A percentile compares a stretch with the other conserved stretches of the same genome.
Conservation (phyloP, 2,797 vertebrate genomes). For the Gobionotothen gibberifrons region DNA sequence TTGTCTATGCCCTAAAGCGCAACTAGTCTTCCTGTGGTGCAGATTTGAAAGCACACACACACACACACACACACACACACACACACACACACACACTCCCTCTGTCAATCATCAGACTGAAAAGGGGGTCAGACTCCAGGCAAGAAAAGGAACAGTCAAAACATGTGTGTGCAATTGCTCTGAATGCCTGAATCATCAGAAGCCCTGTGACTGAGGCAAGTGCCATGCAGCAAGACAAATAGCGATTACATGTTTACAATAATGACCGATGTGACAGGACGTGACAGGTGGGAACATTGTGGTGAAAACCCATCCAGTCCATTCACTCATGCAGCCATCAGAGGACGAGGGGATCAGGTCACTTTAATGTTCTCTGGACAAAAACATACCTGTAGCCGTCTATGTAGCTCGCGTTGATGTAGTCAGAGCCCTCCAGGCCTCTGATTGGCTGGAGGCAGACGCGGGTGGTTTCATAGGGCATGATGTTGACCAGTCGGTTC, state of each 20-base stretch:
- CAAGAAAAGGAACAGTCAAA: constrained; percentile 63
- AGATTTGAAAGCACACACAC: too few relatives aligned
- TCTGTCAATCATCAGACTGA: constrained; percentile 54
- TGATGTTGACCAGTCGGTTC: constrained; percentile 98
- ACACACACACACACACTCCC: constrained; percentile 34
- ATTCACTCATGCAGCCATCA: constrained; percentile 65
- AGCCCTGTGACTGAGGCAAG: constrained; percentile 24
- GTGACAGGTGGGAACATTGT: constrained; percentile 66
- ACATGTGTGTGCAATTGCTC: constrained; percentile 52
- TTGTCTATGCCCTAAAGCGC: too few relatives aligned
- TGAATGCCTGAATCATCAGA: constrained; percentile 72
- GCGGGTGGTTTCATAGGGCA: constrained; percentile 97
- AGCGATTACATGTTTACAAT: constrained; percentile 45
- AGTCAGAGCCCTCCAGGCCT: constrained; percentile 96
- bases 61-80: constrained; percentile 32
- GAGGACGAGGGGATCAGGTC: constrained; percentile 62
- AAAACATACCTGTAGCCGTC: constrained; percentile 92
- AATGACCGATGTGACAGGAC: constrained; percentile 68
- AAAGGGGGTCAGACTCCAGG: constrained; percentile 65
- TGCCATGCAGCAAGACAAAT: constrained; percentile 33
- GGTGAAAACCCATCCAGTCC: constrained; percentile 69
- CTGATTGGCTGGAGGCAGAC: constrained; percentile 98
- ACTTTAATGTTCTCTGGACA: constrained; percentile 51
- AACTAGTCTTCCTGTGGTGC: too few relatives aligned
- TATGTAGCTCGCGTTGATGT: constrained; percentile 97